These are phyloP conservation scores for Anisognathus igniventris DNA, from an alignment of 2,797 vertebrate species.

Conservation along the genomic window DNA sequence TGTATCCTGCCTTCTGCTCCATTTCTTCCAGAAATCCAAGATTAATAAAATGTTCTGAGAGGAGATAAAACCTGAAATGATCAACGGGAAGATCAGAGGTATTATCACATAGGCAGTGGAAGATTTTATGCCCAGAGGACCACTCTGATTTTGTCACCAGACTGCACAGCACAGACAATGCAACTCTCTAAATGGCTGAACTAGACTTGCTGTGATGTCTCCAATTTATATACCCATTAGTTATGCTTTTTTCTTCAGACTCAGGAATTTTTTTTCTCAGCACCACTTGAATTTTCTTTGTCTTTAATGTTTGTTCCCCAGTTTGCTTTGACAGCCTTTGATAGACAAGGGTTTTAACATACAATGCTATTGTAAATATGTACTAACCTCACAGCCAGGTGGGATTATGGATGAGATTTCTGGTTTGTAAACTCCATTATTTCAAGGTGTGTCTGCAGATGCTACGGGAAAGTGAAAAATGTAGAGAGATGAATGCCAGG, in stretches of 20 bases:
- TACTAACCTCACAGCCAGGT: neutral
- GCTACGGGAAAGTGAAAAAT: neutral
- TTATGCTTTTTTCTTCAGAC: neutral
- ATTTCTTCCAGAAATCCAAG: neutral
- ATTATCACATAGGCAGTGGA: neutral
- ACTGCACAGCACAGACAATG: neutral
- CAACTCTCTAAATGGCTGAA: neutral
- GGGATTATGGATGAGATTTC: neutral
- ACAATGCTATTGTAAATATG: neutral
- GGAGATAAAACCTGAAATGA: conserved; percentile 12
- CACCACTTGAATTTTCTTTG: neutral
- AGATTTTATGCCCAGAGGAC: neutral
- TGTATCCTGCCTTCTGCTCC: neutral
- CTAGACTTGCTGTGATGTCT: neutral
- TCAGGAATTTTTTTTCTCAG: neutral
- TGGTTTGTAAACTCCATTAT: neutral
- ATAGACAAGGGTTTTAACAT: neutral
- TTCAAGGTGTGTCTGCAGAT: neutral
- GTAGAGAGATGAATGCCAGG: neutral
- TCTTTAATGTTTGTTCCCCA: neutral
- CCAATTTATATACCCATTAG: neutral
- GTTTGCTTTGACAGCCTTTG: neutral
- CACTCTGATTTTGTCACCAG: neutral
- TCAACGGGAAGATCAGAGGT: neutral
- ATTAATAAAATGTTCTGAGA: neutral